Base-by-base conservation (phyloP, 2,113 vertebrate species). In the Barbus barbus region DNA sequence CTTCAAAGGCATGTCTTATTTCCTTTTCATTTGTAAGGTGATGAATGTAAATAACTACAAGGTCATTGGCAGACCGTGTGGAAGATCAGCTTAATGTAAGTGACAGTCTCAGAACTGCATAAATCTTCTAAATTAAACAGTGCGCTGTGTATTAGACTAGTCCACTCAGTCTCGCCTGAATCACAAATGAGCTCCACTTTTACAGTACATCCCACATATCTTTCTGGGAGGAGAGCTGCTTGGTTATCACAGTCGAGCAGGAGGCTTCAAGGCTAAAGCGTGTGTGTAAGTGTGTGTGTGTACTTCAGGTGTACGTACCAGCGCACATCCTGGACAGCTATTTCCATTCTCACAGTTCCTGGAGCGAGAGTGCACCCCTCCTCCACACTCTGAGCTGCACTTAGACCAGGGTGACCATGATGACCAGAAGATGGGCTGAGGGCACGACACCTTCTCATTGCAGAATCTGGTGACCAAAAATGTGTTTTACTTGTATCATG, bases 401-500 rank as follows among this genome's bases (percentile, higher is more conserved):
- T 97, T 98, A 89, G 95, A 97, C 98, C 97, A 99, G 26, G 97
- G 96, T 38, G 95, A 96, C 98, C 98, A 99, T 0, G 96, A 96
- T 3, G 97, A 96, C 98, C 98, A 99, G 92, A 98, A 98, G 85
- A 98, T 95, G 0, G 97, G 97, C 88, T 98, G 94, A 0, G 98
- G 97, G 87, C 98, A 99, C 0, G 96, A 92, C 9, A 91, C 95
- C 81, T 98, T 97, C 89, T 99, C 98, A 41, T 99, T 99, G 84
- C 98, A 99, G 93, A 99, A 98, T 87, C 98, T 99, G 93, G 53
- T 51, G 67, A 75, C 58, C 28, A 48, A 51, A 24, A 69, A 65
- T 36, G 20, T 41, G 24, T 41, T 26, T 67, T 22, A 79, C 36
- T 80, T 16, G 14, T 60, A 56, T 73, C 74, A 16, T 24, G 33